Base-by-base conservation (phyloP, 2,797 vertebrate genomes). In the Nothura maculosa region DNA sequence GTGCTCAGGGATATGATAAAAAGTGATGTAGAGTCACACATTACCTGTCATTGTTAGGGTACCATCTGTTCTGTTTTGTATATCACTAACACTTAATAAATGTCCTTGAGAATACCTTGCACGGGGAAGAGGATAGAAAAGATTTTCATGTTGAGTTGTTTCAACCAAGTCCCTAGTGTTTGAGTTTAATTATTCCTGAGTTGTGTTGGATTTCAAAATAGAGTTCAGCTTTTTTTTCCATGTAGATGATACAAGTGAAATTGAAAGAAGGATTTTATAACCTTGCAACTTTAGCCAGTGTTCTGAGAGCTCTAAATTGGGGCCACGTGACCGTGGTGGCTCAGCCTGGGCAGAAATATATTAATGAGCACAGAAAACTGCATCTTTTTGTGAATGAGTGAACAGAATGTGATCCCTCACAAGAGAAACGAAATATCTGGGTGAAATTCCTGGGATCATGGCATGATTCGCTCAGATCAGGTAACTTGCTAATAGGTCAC, bases 261-360 rank as follows among this genome's bases (percentile, higher is more conserved):
- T 54, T 10, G 22, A 89, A 89, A 19, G 68, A 78, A 73, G 12
- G n/a, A 68, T 85, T 93, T 91, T 86, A 62, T 70, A 81, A 78
- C 12, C 21, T 38, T 52, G 38, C 63, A 3, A 12, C 52, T 79
- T 34, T 32, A 77, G 16, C 20, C 21, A 25, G 36, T 57, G 57
- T 84, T 90, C 70, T 88, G 58, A 55, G 68, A 76, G 57, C 60
- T 47, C 43, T 89, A 79, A 94, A 95, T 27, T 91, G 57, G 34
- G 90, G 43, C 48, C 22, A 69, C n/a, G 15, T 54, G 81, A 58
- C 22, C 32, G 24, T 78, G 93, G 55, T 4, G 62, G 48, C 81
- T 75, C 69, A 45, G 25, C 47, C 36, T 60, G 54, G 69, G 74
- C 77, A 92, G 70, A 47, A 87, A 66, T 87, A 58, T 52, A 69